Percentiles rank a stretch among this genome's conserved stretches.
These are phyloP conservation scores for Grallaria varia DNA, from an alignment of 2,113 vertebrate species.

Conservation along the genomic window DNA sequence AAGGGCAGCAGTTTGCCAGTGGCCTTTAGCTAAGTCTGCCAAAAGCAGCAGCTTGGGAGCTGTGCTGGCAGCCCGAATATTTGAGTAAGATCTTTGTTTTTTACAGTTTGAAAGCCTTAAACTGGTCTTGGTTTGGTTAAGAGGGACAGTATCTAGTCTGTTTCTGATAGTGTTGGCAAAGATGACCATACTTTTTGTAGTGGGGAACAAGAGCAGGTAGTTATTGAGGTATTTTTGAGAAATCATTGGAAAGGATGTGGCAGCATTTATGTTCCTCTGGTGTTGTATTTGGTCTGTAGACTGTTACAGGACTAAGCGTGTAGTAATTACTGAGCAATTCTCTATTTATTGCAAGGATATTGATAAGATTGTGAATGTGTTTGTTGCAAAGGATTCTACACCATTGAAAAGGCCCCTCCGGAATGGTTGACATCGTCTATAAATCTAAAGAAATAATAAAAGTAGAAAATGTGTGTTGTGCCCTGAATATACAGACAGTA, in stretches of 20 bases:
- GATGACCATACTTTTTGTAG: not conserved
- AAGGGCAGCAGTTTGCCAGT: not conserved
- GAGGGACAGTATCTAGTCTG: not conserved
- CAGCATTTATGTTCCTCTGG: not conserved
- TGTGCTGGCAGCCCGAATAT: not conserved
- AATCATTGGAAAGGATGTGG: not conserved
- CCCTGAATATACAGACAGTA: not conserved
- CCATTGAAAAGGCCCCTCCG: not conserved
- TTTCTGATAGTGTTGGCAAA: not conserved
- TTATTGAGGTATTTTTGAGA: not conserved
- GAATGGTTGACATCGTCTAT: not conserved
- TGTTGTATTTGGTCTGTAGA: not conserved
- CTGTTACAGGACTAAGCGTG: not conserved
- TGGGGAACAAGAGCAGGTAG: not conserved
- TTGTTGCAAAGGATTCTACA: not conserved
- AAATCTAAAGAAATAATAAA: slow-evolving; percentile 36
- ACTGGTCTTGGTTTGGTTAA: not conserved
- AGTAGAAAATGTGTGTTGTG: not conserved
- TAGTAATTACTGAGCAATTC: not conserved
- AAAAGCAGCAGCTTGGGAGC: not conserved
- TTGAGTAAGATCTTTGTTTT: not conserved
- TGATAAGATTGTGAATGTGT: not conserved
- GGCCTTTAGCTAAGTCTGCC: not conserved
- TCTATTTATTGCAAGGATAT: not conserved
- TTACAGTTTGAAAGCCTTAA: not conserved